A percentile compares a stretch with the other conserved stretches of the same genome.
Conservation (phyloP, 2,797 vertebrate genomes). For the Bradypus variegatus region DNA sequence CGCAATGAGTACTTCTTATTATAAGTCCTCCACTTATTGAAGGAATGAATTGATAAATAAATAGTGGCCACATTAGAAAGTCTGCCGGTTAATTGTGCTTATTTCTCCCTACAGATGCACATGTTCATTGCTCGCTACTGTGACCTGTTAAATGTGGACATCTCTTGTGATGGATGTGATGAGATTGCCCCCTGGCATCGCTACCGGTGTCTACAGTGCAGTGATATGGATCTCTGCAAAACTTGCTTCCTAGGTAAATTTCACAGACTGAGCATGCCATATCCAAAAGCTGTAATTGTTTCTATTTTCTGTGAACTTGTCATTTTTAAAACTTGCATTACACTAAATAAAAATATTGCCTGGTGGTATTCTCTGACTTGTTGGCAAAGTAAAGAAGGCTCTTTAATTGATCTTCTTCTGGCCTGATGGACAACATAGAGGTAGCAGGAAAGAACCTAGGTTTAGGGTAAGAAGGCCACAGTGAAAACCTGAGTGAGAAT, state of each 20-base stretch:
- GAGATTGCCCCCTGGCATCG: slow-evolving; percentile 95
- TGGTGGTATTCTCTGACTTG: not conserved
- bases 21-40: not conserved
- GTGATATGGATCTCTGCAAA: slow-evolving; percentile 98
- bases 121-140: slow-evolving; percentile 98
- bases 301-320: not conserved
- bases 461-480: not conserved
- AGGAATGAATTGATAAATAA: not conserved
- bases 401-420: not conserved
- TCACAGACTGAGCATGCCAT: not conserved
- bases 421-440: not conserved
- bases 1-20: not conserved
- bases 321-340: not conserved
- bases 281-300: not conserved
- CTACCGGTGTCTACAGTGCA: slow-evolving; percentile 95
- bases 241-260: slow-evolving; percentile 94
- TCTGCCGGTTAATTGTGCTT: not conserved
- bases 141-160: slow-evolving; percentile 94
- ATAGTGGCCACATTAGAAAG: not conserved
- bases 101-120: slow-evolving; percentile 84
- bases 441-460: not conserved
- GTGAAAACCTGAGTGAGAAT: not conserved
- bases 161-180: slow-evolving; percentile 96
- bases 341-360: not conserved
- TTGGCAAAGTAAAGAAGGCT: not conserved